A percentile compares a stretch with the other conserved stretches of the same genome.
Evolutionary conservation across 1,140 invertebrate species (phyloP).

Genomic region (Drosophila nannoptera): DNA sequence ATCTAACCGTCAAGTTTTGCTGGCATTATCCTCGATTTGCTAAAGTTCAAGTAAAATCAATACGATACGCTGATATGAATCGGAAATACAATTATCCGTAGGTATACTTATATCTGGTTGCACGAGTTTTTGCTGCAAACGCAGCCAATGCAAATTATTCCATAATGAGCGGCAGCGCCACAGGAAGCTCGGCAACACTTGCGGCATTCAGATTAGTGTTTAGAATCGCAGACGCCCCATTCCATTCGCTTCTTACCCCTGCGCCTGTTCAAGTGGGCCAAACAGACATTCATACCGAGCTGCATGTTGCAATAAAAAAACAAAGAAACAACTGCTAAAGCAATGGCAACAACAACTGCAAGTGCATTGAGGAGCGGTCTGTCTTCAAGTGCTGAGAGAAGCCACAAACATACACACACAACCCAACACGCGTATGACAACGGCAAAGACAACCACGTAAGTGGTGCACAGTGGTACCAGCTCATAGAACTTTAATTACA

Average conservation of each 20-base stretch:
- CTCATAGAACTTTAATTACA: background rate
- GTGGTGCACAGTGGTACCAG: conserved; percentile 24
- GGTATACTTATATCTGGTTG: background rate
- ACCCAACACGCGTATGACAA: conserved; percentile 16
- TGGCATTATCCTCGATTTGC: conserved; percentile 15
- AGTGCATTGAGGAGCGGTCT: conserved; percentile 59
- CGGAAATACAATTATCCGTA: background rate
- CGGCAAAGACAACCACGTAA: conserved; percentile 25
- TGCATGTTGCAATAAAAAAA: conserved; percentile 59
- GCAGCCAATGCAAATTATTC: conserved; percentile 60
- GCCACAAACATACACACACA: conserved; percentile 57
- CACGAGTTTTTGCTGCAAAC: conserved; percentile 24
- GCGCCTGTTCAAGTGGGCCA: conserved; percentile 57
- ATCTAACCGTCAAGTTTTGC: background rate
- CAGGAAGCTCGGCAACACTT: conserved; percentile 71
- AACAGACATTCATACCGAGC: conserved; percentile 36
- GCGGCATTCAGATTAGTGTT: conserved; percentile 69
- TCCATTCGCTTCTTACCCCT: background rate
- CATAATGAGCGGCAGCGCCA: conserved; percentile 63
- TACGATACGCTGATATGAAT: conserved; percentile 22
- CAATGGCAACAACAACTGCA: conserved; percentile 48
- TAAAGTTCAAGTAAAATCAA: conserved; percentile 70
- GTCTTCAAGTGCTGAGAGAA: conserved; percentile 60
- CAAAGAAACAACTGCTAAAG: conserved; percentile 13
- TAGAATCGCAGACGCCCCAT: conserved; percentile 25